Conservation (phyloP, 2,888 invertebrate species). For the Thymelicus acteon region DNA sequence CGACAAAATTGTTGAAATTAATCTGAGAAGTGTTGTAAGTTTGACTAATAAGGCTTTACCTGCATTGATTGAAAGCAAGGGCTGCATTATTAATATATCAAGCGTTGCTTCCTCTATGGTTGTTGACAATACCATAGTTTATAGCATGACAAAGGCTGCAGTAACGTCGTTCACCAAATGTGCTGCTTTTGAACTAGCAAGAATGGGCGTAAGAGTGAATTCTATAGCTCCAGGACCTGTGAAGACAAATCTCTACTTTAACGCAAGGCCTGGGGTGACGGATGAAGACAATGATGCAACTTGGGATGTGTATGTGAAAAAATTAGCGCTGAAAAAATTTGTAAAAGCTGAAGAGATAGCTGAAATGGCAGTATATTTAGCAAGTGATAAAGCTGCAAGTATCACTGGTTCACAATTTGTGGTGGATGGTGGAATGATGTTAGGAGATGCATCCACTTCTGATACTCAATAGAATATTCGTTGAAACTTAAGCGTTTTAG, state of each 20-base stretch:
- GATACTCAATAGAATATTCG: neutral
- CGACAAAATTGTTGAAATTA: slow-evolving; percentile 36
- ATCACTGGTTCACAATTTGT: slow-evolving; percentile 37
- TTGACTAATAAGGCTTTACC: slow-evolving; percentile 39
- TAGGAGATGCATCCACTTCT: neutral
- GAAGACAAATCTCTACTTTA: slow-evolving; percentile 39
- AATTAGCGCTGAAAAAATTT: slow-evolving; percentile 37
- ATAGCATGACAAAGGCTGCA: slow-evolving; percentile 40
- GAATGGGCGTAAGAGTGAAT: slow-evolving; percentile 41
- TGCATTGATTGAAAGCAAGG: slow-evolving; percentile 42
- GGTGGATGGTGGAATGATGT: slow-evolving; percentile 2
- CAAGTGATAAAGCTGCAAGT: slow-evolving; percentile 39
- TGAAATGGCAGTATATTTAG: slow-evolving; percentile 38
- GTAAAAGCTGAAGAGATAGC: slow-evolving; percentile 46
- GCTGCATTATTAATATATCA: slow-evolving; percentile 46
- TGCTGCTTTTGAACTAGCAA: slow-evolving; percentile 41
- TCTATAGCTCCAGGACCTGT: slow-evolving; percentile 86
- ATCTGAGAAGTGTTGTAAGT: slow-evolving; percentile 36
- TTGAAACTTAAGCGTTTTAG: too few species aligned
- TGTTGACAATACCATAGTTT: slow-evolving; percentile 3
- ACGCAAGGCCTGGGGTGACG: slow-evolving; percentile 79
- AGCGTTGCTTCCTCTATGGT: slow-evolving; percentile 31
- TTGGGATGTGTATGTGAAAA: slow-evolving; percentile 26
- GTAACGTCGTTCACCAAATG: slow-evolving; percentile 40
- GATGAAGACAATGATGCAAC: slow-evolving; percentile 64